Percentiles rank a stretch among this genome's conserved stretches.
Conservation (phyloP, 2,888 invertebrate genomes). For the Agrochola litura region DNA sequence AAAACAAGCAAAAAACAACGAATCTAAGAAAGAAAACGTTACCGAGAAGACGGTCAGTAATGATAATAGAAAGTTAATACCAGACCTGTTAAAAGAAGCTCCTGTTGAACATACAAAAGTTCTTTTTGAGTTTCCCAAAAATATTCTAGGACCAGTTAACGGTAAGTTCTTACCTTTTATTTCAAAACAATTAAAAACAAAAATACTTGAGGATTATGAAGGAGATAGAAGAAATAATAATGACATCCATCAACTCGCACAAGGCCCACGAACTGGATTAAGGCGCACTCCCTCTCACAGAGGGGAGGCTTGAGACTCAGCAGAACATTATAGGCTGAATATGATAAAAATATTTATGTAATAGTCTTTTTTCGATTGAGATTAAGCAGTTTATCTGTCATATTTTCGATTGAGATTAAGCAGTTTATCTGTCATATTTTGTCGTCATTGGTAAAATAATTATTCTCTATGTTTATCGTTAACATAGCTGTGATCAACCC, state of each 20-base stretch:
- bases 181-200: not conserved
- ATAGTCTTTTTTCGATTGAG: not conserved
- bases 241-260: not conserved
- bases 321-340: not conserved
- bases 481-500: no score
- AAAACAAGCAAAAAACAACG: not conserved
- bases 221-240: not conserved
- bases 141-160: constrained; percentile 13
- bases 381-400: no score
- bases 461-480: no score
- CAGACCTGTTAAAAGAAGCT: not conserved
- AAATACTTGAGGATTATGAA: not conserved
- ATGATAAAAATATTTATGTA: not conserved
- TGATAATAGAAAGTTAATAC: not conserved
- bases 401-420: no score
- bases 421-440: no score
- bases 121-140: not conserved
- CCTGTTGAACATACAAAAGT: not conserved
- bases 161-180: constrained; percentile 19
- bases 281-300: not conserved
- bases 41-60: not conserved
- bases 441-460: no score
- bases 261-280: not conserved
- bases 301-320: not conserved
- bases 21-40: not conserved